These are phyloP conservation scores for Gallinago jamesoni DNA, from an alignment of 2,113 vertebrate species.

Conservation along the genomic window DNA sequence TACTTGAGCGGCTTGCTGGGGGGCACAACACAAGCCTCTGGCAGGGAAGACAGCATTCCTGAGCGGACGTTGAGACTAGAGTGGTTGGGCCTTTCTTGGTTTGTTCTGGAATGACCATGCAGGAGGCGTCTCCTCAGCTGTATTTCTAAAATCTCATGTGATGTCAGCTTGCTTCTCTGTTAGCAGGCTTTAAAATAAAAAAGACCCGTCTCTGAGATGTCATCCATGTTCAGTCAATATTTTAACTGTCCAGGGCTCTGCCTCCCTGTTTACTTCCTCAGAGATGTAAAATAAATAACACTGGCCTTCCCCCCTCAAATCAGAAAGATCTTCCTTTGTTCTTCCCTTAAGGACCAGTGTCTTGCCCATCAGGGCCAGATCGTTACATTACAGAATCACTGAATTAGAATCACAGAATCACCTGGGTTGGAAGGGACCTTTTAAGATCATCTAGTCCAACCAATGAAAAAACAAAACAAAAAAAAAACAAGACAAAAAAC, in stretches of 20 bases:
- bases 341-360: not conserved
- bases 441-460: too few relatives aligned
- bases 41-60: not conserved
- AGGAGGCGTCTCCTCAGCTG: not conserved
- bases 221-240: not conserved
- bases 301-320: not conserved
- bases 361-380: not conserved
- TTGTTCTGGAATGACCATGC: not conserved
- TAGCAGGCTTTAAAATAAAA: not conserved
- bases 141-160: not conserved
- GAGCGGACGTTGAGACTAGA: not conserved
- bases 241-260: conserved; percentile 9
- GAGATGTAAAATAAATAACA: conserved; percentile 8
- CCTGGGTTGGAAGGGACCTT: too few relatives aligned
- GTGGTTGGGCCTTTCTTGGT: not conserved
- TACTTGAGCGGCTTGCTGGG: not conserved
- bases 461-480: too few relatives aligned
- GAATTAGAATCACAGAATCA: too few relatives aligned
- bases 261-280: not conserved
- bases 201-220: not conserved
- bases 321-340: conserved; percentile 33
- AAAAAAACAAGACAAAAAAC: too few relatives aligned
- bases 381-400: not conserved
- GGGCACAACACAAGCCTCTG: not conserved
- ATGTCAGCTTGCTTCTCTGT: not conserved